Conservation (phyloP, 2,113 vertebrate species). For the Alces alces region DNA sequence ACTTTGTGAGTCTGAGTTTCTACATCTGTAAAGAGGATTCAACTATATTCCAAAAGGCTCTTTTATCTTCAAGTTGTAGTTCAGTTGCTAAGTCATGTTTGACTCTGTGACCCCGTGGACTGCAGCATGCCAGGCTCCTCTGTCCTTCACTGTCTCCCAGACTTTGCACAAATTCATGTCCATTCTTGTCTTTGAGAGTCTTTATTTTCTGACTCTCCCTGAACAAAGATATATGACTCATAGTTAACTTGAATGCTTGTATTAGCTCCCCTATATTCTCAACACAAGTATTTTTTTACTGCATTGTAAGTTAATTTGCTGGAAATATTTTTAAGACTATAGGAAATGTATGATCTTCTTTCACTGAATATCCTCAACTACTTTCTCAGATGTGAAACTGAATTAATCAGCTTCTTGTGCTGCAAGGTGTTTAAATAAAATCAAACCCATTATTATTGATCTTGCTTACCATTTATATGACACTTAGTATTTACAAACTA, state of each 20-base stretch:
- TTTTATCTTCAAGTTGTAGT: background rate
- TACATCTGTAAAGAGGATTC: background rate
- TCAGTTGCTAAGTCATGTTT: background rate
- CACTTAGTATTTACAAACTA: constrained; percentile 25
- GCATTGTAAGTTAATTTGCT: background rate
- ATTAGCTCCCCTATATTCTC: background rate
- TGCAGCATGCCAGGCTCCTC: background rate
- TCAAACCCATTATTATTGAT: background rate
- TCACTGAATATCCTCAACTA: background rate
- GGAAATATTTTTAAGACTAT: background rate
- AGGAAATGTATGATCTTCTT: background rate
- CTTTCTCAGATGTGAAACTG: background rate
- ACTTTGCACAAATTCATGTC: background rate
- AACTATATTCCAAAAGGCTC: background rate
- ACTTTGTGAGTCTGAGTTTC: background rate
- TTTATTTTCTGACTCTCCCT: background rate
- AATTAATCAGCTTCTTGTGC: background rate
- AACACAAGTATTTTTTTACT: background rate
- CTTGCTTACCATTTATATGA: background rate
- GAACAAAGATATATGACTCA: background rate
- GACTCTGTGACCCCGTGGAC: background rate
- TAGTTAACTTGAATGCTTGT: background rate
- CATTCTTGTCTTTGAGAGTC: background rate
- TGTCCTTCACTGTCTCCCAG: background rate
- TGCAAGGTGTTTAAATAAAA: background rate